Evolutionary conservation across 92 coral and sea anemone species (phyloP), one percentile per base, ranked within the genome.

Genomic region (Heteractis magnifica): DNA sequence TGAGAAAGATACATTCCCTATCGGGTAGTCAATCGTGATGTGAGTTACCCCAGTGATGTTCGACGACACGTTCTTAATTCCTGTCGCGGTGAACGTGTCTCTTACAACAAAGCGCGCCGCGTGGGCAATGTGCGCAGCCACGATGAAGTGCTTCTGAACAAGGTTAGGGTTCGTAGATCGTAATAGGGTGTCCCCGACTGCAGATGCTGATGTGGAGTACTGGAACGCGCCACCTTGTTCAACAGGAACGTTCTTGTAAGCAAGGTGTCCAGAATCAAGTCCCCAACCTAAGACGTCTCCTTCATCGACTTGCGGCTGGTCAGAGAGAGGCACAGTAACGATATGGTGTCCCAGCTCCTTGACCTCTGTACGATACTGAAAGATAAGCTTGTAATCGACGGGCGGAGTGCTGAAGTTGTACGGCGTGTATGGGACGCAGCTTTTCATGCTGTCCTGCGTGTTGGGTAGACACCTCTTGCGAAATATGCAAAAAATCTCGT

Each of bases 261-360:
- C 93, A 9, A 95, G 92, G 23, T 83, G 84, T 10, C 93, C 98
- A 5, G 97, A 93, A 6, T 82, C 92, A 10, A 95, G 88, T 4
- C 86, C 84, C 93, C 95, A 91, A 6, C 98, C 98, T 10, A 95
- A 82, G 4, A 94, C 89, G 79, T 94, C 98, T 1, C 95, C 92
- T 56, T 87, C 64, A 20, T 75, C 21, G 14, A 95, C 92, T 2
- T 59, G 20, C 13, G 89, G 81, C 51, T 87, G 94, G 11, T 94
- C 81, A 4, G 77, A 77, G 16, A 73, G 71, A 21, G 89, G 84
- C 10, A 95, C 52, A 49, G 83, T 81, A 49, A 85, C 74, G 65
- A 95, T 89, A 60, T 95, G 98, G 65, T 94, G 93, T 4, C 98
- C 98, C 41, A 90, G 60, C 7, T 53, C 60, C 55, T 84, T 80